Base-by-base conservation (phyloP, 2,113 vertebrate species). In the Nymphicus hollandicus region DNA sequence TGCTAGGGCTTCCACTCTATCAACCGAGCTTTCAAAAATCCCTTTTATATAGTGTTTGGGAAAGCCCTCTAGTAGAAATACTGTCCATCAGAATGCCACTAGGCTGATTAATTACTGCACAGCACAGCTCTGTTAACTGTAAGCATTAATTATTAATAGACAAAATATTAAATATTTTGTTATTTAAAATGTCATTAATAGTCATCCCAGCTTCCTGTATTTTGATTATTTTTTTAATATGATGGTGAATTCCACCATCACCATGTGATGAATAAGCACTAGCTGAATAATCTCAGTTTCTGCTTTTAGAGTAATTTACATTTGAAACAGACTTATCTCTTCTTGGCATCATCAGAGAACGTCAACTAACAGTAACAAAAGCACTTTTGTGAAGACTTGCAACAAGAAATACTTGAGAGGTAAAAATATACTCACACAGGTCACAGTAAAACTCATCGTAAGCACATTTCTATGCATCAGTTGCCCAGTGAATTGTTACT, bases 21-120 rank as follows among this genome's bases (percentile, higher is more conserved):
- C 44, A 65, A 87, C 10, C 29, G 35, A 68, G n/a, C 43, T 91
- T 91, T 91, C 73, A 79, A 81, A 91, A 89, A 47, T 56, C 64
- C 43, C 28, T 80, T 89, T 94, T 46, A 44, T 69, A 8, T 61
- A 41, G 41, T 55, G 15, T 52, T 95, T 77, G 17, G 53, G n/a
- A 64, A 89, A 86, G 20, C 5, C 11, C 18, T 92, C 31, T 20
- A 55, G 14, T n/a, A 89, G 58, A 79, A 84, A 78, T 81, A 27
- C 14, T 81, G n/a, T 70, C 44, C 41, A 65, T 85, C n/a, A 46
- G 10, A 41, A 65, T 88, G 28, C 33, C 6, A 1, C 15, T 69
- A 24, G 35, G 56, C 87, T 74, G 39, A 91, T 71, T 58, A 81
- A 81, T 74, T 78, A 50, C 19, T 58, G 13, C 16, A 20, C 17